Evolutionary conservation across 2,113 vertebrate genomes (phyloP), one percentile per base, ranked within the genome.

Genomic region (Rhadina sibilatrix): DNA sequence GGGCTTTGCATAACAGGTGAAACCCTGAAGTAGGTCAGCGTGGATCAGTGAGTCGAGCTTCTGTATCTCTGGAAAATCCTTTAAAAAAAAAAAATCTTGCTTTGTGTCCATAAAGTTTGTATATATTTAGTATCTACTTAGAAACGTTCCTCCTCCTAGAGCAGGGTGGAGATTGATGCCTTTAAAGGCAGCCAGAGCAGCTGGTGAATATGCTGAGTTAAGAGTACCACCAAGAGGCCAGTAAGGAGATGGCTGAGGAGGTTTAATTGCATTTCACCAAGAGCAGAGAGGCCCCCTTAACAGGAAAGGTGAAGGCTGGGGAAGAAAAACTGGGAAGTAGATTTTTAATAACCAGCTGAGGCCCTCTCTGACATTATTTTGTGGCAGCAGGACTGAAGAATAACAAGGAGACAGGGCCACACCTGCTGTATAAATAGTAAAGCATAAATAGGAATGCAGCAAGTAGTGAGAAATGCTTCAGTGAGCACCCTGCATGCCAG

Each of bases 191-290:
- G 78, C 5, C n/a, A 13, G 63, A 87, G 59, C 10, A 54, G 54
- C 44, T 57, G 30, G 64, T 33, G 82, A 71, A 69, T 95, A 93
- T 63, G 30, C 96, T 96, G 91, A 82, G 95, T 95, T 66, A 96
- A 97, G 82, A 96, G 86, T 97, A 95, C 97, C 97, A 97, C 96
- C 96, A 96, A 96, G 97, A 96, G 97, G 96, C 80, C 66, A 28
- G 50, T 10, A 12, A 80, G 79, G 90, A 91, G 65, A 96, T 70
- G 89, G 57, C 72, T 88, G 71, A 87, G 56, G 33, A 90, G 21
- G 12, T 89, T 94, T 63, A 77, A 72, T 60, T 79, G 77, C 70
- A 50, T 93, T 92, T 87, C 52, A 57, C n/a, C n/a, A 11, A 25
- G 28, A 63, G 37, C 40, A 53, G 13, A 65, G 46, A 75, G n/a